Conservation (phyloP, 2,888 invertebrate species). For the Polydrusus pterygomalis region DNA sequence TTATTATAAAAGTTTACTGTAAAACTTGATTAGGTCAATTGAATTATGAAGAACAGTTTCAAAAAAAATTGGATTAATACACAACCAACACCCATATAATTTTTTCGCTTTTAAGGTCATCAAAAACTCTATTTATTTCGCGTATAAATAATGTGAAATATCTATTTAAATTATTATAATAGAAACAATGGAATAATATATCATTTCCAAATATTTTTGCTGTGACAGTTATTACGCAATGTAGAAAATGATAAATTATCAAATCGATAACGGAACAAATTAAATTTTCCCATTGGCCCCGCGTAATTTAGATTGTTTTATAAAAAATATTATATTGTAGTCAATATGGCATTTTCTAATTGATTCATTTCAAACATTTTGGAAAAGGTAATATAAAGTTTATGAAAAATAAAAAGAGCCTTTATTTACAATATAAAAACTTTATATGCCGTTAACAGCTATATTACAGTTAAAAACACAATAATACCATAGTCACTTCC, state of each 20-base stretch:
- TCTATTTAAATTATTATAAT: conserved; percentile 44
- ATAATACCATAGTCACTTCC: too few species aligned
- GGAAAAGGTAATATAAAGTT: too few species aligned
- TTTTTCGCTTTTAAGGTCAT: neutral
- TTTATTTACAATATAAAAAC: too few species aligned
- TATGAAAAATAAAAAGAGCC: too few species aligned
- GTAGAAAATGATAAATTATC: conserved; percentile 48
- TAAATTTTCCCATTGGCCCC: conserved; percentile 36
- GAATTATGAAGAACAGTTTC: too few species aligned
- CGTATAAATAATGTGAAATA: conserved; percentile 39
- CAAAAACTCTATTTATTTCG: conserved; percentile 31
- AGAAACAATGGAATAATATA: conserved; percentile 53
- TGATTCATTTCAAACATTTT: too few species aligned
- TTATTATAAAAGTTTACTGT: too few species aligned
- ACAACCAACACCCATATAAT: too few species aligned
- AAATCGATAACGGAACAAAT: conserved; percentile 51
- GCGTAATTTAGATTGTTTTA: conserved; percentile 34
- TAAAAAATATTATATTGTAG: conserved; percentile 29
- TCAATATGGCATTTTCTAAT: neutral
- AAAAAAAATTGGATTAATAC: too few species aligned
- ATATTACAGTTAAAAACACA: too few species aligned
- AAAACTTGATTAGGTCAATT: too few species aligned
- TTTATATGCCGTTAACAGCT: too few species aligned
- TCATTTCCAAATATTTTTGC: conserved; percentile 47
- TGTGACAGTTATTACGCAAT: conserved; percentile 46